A percentile compares a stretch with the other conserved stretches of the same genome.
Evolutionary conservation across 1,140 invertebrate genomes (phyloP).

Genomic region (Helicorthomorpha holstii): DNA sequence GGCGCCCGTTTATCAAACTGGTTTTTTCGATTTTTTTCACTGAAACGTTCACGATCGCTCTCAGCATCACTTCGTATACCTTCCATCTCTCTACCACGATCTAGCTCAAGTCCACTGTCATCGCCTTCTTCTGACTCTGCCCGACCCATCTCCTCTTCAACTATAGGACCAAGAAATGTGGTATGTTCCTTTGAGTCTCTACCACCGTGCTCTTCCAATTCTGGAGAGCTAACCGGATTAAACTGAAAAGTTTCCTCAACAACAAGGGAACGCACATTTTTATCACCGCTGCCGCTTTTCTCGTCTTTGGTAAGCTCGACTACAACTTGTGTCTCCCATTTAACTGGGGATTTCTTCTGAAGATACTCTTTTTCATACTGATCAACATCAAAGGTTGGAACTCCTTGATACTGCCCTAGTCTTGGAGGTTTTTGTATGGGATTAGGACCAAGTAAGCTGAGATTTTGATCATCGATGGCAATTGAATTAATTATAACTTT

Average conservation of each 20-base stretch:
- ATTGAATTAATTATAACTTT: background rate
- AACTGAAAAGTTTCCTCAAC: no score
- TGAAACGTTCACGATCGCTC: background rate
- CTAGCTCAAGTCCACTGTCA: slow-evolving; percentile 1
- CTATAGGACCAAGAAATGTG: background rate
- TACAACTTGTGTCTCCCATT: background rate
- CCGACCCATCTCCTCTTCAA: background rate
- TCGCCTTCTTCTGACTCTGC: background rate
- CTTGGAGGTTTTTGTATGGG: slow-evolving; percentile 1
- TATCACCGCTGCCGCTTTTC: background rate
- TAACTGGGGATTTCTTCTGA: background rate
- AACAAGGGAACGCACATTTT: background rate
- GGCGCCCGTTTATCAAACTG: background rate
- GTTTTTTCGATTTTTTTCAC: background rate
- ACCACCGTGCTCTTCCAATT: background rate
- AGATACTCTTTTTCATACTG: background rate
- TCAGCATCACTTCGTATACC: background rate
- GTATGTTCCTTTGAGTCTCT: background rate
- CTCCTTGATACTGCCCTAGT: background rate
- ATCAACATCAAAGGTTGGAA: background rate
- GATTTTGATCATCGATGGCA: background rate
- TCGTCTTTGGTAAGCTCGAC: background rate
- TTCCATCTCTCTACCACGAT: background rate
- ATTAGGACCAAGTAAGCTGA: background rate
- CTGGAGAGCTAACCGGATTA: background rate